Evolutionary conservation across 1,140 invertebrate species (phyloP).

Genomic region (Lanistes nyassanus): DNA sequence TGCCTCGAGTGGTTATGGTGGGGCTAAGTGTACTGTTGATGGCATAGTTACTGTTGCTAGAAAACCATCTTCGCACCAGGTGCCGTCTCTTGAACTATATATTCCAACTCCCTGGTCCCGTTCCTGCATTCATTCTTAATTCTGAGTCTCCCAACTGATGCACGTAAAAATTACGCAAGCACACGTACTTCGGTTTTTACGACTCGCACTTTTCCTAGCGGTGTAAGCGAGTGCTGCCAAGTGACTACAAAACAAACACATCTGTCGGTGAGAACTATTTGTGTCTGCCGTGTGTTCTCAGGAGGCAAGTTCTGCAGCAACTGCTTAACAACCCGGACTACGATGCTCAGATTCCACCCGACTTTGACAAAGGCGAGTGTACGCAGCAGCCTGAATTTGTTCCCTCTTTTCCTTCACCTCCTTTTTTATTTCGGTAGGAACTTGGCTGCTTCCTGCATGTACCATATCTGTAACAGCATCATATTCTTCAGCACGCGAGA

Average conservation of each 20-base stretch:
- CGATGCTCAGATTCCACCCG: slow-evolving; percentile 30
- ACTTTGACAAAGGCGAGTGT: slow-evolving; percentile 29
- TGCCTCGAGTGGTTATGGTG: background rate
- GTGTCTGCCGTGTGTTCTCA: slow-evolving; percentile 9
- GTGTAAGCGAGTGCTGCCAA: background rate
- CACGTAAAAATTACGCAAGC: no score
- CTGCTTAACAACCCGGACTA: slow-evolving; percentile 3
- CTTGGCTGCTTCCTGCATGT: background rate
- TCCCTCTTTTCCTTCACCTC: background rate
- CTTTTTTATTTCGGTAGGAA: background rate
- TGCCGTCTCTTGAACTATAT: no score
- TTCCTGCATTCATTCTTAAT: background rate
- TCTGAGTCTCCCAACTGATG: background rate
- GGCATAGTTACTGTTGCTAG: background rate
- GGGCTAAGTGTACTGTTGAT: background rate
- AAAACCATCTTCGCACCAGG: no score
- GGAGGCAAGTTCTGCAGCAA: slow-evolving; percentile 4
- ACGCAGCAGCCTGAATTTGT: background rate
- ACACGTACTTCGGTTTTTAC: no score
- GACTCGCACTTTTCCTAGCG: no score
- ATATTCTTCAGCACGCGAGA: no score
- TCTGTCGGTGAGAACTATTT: background rate
- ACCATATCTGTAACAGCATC: background rate
- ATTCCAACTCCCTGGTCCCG: no score
- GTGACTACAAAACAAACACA: background rate